Evolutionary conservation across 1,140 invertebrate genomes (phyloP).

Genomic region (Venustaconcha ellipsiformis): DNA sequence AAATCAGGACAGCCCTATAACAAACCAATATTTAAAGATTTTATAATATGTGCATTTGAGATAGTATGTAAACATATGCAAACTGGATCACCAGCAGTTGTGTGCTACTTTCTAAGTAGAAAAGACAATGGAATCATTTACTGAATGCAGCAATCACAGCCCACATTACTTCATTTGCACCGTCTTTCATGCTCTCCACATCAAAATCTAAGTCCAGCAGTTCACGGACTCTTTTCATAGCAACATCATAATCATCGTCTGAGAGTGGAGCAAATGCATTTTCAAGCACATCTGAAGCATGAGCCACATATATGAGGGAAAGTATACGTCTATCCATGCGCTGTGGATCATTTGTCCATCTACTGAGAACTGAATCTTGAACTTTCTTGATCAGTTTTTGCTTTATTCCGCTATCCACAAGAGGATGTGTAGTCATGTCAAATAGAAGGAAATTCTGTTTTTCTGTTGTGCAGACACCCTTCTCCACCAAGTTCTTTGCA

Average conservation of each 20-base stretch:
- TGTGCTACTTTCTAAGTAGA: neutral
- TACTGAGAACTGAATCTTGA: conserved; percentile 95
- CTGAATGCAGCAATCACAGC: conserved; percentile 98
- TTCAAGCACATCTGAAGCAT: conserved; percentile 98
- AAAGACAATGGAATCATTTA: conserved; percentile 76
- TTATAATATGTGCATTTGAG: too few species aligned
- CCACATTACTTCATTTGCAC: conserved; percentile 89
- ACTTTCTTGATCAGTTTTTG: conserved; percentile 95
- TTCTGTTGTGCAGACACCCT: conserved; percentile 99
- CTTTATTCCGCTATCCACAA: conserved; percentile 97
- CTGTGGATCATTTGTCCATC: conserved; percentile 98
- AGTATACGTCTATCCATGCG: conserved; percentile 96
- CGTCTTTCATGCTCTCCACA: conserved; percentile 84
- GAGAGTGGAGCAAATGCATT: conserved; percentile 99
- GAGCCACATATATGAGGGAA: conserved; percentile 93
- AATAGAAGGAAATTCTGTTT: conserved; percentile 99
- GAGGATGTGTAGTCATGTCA: conserved; percentile 99
- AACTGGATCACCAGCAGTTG: too few species aligned
- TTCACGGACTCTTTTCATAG: conserved; percentile 95
- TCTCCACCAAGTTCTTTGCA: conserved; percentile 99
- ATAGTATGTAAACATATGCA: too few species aligned
- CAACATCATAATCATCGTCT: conserved; percentile 98
- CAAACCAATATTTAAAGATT: too few species aligned
- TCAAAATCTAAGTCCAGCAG: conserved; percentile 97
- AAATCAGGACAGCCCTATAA: too few species aligned